These are phyloP conservation scores for Pocillopora damicornis DNA, from an alignment of 64 coral and sea anemone species.

Conservation along the genomic window DNA sequence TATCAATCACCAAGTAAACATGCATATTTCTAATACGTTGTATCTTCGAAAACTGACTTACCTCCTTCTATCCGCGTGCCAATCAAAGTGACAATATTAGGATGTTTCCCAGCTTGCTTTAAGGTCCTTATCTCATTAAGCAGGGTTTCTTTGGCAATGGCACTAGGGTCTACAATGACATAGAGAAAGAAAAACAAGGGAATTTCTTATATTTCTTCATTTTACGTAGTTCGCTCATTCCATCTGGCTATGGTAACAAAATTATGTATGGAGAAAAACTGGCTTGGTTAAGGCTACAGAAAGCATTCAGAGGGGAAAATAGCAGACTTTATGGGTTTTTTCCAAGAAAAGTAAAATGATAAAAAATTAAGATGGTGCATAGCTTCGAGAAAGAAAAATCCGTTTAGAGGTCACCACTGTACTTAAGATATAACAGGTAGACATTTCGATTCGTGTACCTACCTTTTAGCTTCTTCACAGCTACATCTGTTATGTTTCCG, in stretches of 20 bases:
- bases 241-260: no score
- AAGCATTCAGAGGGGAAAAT: no score
- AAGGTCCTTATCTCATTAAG: constrained; percentile 49
- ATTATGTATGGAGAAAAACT: no score
- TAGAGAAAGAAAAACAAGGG: neutral
- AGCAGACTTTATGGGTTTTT: no score
- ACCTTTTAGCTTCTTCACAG: constrained; percentile 37
- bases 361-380: no score
- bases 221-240: no score
- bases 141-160: constrained; percentile 18
- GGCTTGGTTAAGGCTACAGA: no score
- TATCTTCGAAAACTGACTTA: neutral
- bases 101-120: constrained; percentile 39
- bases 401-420: neutral
- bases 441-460: neutral
- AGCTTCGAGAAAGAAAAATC: no score
- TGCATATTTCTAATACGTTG: neutral
- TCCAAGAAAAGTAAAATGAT: no score
- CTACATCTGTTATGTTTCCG: neutral
- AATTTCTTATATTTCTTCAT: no score
- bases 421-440: neutral
- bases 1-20: no score
- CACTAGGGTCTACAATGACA: neutral
- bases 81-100: constrained; percentile 67
- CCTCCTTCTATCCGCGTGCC: constrained; percentile 39